Evolutionary conservation across 2,797 vertebrate genomes (phyloP).

Genomic region (Mormyrops attenuatus): DNA sequence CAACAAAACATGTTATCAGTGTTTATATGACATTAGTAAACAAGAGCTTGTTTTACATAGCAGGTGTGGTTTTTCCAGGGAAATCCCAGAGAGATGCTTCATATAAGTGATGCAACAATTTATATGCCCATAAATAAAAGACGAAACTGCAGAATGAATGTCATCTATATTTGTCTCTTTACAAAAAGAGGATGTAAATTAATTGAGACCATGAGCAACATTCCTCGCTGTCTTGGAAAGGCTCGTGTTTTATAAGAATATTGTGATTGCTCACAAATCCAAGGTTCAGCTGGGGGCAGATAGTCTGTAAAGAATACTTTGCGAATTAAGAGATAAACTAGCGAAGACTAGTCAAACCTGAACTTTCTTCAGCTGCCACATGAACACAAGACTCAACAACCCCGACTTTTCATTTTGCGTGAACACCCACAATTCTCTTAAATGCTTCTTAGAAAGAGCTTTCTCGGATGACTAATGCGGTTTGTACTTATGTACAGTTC

Average conservation of each 20-base stretch:
- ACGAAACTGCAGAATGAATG: background rate
- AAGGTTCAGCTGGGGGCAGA: background rate
- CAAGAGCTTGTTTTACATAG: background rate
- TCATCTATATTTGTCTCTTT: background rate
- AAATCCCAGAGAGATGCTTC: background rate
- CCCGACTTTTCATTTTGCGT: background rate
- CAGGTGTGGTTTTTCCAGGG: background rate
- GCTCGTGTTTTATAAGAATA: slow-evolving; percentile 19
- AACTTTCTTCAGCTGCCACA: background rate
- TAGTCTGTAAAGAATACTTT: background rate
- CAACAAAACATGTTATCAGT: background rate
- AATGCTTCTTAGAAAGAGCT: background rate
- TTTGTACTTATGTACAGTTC: background rate
- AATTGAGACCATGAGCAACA: slow-evolving; percentile 30
- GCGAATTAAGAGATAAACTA: background rate
- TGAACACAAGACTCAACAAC: background rate
- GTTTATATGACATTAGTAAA: background rate
- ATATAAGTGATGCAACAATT: background rate
- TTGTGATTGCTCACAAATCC: slow-evolving; percentile 29
- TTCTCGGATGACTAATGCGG: background rate
- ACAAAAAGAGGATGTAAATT: background rate
- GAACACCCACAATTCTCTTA: background rate
- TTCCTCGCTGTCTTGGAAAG: slow-evolving; percentile 18
- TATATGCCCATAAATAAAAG: background rate
- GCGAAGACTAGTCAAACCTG: background rate